phyloP scores from a whole-genome alignment of 2,797 vertebrate genomes.

The Morelia viridis region DNA sequence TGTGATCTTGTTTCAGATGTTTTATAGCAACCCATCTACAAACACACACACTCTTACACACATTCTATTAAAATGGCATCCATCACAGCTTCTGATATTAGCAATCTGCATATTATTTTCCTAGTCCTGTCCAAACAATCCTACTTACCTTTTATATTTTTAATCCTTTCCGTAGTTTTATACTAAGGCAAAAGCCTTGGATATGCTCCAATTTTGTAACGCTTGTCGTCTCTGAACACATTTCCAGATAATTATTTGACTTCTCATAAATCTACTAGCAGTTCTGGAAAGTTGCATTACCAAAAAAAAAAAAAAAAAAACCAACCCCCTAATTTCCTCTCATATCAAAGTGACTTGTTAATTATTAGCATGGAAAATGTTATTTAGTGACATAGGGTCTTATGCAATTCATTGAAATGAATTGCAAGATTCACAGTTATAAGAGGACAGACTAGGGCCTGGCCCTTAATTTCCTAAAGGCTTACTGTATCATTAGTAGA shows the following conservation, averaged over 20 bases:
- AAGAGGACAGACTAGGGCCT: constrained; percentile 33
- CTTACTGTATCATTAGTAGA: constrained; percentile 49
- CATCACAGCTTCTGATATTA: constrained; percentile 54
- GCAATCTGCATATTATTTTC: constrained; percentile 66
- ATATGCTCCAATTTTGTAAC: constrained; percentile 59
- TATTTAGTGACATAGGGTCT: constrained; percentile 68
- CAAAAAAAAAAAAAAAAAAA: constrained; percentile 11
- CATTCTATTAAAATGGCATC: constrained; percentile 55
- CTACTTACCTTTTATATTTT: constrained; percentile 68
- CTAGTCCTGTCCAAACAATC: constrained; percentile 63
- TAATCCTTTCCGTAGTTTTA: constrained; percentile 64
- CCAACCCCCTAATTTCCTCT: constrained; percentile 41
- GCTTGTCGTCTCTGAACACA: constrained; percentile 55
- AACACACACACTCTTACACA: constrained; percentile 38
- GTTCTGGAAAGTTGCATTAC: constrained; percentile 54
- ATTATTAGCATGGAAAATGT: constrained; percentile 70
- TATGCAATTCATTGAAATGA: constrained; percentile 42
- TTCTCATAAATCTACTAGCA: constrained; percentile 64
- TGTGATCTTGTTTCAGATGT: constrained; percentile 53
- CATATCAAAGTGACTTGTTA: constrained; percentile 65
- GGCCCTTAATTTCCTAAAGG: constrained; percentile 41
- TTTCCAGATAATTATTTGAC: constrained; percentile 63
- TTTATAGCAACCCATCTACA: constrained; percentile 39
- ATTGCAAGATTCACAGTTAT: constrained; percentile 24
- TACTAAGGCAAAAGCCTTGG: constrained; percentile 56